A percentile compares a stretch with the other conserved stretches of the same genome.
Conservation (phyloP, 2,888 invertebrate species). For the Adelphocoris suturalis region DNA sequence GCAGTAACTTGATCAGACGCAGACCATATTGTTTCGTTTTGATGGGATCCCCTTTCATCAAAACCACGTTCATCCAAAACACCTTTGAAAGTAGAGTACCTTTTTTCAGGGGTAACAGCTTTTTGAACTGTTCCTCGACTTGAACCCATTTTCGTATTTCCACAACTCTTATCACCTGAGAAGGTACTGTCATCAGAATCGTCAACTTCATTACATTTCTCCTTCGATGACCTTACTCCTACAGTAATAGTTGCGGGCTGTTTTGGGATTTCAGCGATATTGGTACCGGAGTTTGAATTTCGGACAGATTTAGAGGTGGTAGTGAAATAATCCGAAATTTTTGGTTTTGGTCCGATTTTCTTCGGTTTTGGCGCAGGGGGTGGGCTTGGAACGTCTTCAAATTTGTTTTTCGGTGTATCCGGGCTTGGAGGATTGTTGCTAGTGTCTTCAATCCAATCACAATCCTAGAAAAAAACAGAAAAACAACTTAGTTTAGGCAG, state of each 20-base stretch:
- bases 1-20: no score
- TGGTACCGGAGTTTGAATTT: not conserved
- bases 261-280: not conserved
- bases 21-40: not conserved
- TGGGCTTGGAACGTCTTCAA: not conserved
- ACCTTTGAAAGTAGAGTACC: not conserved
- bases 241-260: not conserved
- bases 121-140: not conserved
- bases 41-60: not conserved
- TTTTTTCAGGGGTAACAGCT: not conserved
- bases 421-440: not conserved
- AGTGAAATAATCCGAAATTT: not conserved
- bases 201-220: not conserved
- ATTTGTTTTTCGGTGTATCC: not conserved
- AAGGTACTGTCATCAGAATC: not conserved
- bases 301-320: not conserved
- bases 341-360: not conserved
- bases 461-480: not conserved
- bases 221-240: not conserved
- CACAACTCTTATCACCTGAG: not conserved
- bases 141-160: not conserved
- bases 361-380: not conserved
- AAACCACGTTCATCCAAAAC: not conserved
- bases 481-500: not conserved
- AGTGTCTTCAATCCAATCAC: not conserved